Percentiles rank a stretch among this genome's conserved stretches.
Evolutionary conservation across 2,113 vertebrate genomes (phyloP).

Genomic region (Crotalus helleri): DNA sequence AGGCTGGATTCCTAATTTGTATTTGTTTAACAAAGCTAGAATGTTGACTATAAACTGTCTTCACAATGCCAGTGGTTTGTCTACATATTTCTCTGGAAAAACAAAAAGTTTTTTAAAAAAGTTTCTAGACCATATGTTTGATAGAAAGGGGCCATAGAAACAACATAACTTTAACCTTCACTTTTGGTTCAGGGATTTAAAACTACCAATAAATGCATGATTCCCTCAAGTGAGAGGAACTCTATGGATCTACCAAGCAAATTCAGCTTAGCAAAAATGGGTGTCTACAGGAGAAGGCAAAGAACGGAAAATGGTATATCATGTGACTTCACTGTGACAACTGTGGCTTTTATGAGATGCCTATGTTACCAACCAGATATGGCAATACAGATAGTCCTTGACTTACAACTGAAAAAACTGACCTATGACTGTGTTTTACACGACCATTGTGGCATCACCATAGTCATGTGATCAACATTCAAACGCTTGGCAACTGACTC

Average conservation of each 20-base stretch:
- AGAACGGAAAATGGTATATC: neutral
- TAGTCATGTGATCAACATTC: neutral
- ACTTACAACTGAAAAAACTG: neutral
- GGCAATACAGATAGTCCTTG: neutral
- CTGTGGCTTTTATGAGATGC: neutral
- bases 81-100: neutral
- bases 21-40: constrained; percentile 10
- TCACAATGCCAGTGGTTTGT: constrained; percentile 2
- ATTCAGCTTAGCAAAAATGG: neutral
- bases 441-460: neutral
- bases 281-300: neutral
- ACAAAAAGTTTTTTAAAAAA: neutral
- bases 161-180: neutral
- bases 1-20: constrained; percentile 23
- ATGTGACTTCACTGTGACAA: neutral
- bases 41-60: constrained; percentile 21
- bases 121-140: constrained; percentile 6
- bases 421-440: neutral
- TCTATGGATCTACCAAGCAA: neutral
- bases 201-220: constrained; percentile 6
- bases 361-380: neutral
- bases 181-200: constrained; percentile 29
- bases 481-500: neutral
- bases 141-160: neutral
- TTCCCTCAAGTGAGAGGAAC: neutral